phyloP scores from a whole-genome alignment of 2,888 invertebrate genomes.

The Eustalomyia histrio region DNA sequence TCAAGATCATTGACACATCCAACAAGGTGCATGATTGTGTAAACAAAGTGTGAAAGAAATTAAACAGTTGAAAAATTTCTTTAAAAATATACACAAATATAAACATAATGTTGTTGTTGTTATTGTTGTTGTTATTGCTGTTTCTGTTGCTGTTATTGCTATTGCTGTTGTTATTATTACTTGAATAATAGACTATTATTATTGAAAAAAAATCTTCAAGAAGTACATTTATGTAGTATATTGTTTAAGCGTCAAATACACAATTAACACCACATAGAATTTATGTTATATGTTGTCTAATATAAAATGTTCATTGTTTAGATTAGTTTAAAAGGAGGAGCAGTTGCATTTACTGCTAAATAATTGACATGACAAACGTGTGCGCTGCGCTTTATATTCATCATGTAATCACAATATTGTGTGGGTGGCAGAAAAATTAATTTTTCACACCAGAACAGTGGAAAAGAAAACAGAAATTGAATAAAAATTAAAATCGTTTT shows the following conservation, averaged over 20 bases:
- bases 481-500: too few species aligned
- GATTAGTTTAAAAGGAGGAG: slow-evolving; percentile 17
- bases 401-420: slow-evolving; percentile 5
- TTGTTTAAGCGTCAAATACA: slow-evolving; percentile 33
- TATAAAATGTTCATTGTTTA: slow-evolving; percentile 24
- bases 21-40: background rate
- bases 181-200: slow-evolving; percentile 24
- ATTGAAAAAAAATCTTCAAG: background rate
- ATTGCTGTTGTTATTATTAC: background rate
- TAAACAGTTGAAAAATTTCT: slow-evolving; percentile 47
- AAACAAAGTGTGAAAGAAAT: slow-evolving; percentile 55
- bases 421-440: slow-evolving; percentile 21
- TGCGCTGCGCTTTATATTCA: slow-evolving; percentile 1
- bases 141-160: background rate
- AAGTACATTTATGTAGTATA: background rate
- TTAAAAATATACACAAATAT: slow-evolving; percentile 4
- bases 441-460: background rate
- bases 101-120: too few species aligned
- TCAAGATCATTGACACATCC: slow-evolving; percentile 5
- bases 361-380: slow-evolving; percentile 38
- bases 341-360: slow-evolving; percentile 23
- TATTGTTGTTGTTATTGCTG: too few species aligned
- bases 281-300: background rate
- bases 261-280: slow-evolving; percentile 48
- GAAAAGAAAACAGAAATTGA: background rate